Evolutionary conservation across 2,113 vertebrate species (phyloP), one percentile per base, ranked within the genome.

Genomic region (Microtus ochrogaster): DNA sequence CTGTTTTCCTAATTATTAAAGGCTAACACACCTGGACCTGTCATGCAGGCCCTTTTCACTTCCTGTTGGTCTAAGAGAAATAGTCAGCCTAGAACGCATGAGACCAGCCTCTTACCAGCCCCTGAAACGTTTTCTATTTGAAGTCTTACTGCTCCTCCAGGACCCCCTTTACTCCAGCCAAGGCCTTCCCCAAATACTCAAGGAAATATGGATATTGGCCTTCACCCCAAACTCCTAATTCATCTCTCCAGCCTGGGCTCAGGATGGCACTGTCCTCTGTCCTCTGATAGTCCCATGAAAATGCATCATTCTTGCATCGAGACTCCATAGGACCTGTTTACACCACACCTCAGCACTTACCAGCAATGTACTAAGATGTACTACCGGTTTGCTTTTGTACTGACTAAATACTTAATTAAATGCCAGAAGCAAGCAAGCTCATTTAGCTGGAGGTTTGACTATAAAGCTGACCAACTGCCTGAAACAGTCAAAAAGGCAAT

Each of bases 1-100:
- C 52, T 5, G 0, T 91, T 74, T 94, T 83, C 84, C 85, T 85
- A 91, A 97, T 86, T 88, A 94, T 81, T 68, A 96, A 78, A 78
- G 72, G 33, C 16, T 76, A 95, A 73, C 44, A 73, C 44, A 73
- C 65, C 89, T 41, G 14, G 58, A 63, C 74, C 58, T 63, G 39
- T 88, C 89, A 88, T 49, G 65, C 14, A 4, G 39, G 89, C 72
- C 36, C 22, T 81, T 81, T 90, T 58, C 36, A 70, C 66, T 65
- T 79, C 94, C 55, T 79, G 77, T 7, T 30, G 94, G 73, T 21
- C 5, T 22, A 58, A 92, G 72, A 89, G 79, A 92, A 96, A 90
- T 30, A 86, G 3, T 30, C 68, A 55, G 44, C 26, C 47, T 47
- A 74, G n/a, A 24, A 90, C 30, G 49, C 47, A 66, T 26, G 39